Conservation (phyloP, 2,888 invertebrate genomes). For the Baronia brevicornis region DNA sequence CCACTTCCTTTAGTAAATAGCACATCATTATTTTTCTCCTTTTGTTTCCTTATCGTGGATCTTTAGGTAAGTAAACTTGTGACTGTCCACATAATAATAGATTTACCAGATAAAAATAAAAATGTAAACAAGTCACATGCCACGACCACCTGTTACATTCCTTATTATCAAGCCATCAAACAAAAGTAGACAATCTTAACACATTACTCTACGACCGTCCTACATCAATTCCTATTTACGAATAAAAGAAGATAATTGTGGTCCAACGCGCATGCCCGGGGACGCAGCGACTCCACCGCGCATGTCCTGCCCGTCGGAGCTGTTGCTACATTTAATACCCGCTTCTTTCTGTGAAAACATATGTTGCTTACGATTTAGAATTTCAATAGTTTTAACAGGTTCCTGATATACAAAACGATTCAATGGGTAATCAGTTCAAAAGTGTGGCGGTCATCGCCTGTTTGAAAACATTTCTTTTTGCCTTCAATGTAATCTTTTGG, state of each 20-base stretch:
- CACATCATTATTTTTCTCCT: no score
- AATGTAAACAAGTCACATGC: no score
- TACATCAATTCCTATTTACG: slow-evolving; percentile 12
- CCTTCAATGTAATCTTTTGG: slow-evolving; percentile 88
- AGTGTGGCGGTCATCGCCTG: slow-evolving; percentile 85
- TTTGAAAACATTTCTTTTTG: slow-evolving; percentile 85
- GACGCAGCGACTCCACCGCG: slow-evolving; percentile 9
- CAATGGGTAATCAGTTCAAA: slow-evolving; percentile 83
- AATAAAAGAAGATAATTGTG: slow-evolving; percentile 4
- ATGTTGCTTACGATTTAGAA: slow-evolving; percentile 15
- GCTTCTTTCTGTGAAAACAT: slow-evolving; percentile 13
- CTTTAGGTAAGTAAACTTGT: no score
- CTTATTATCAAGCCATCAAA: no score
- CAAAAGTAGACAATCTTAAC: no score
- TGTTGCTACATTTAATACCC: slow-evolving; percentile 7
- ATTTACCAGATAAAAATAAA: no score
- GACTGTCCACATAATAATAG: no score
- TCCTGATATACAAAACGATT: slow-evolving; percentile 15
- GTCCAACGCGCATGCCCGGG: slow-evolving; percentile 1
- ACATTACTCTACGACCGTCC: no score
- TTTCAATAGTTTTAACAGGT: slow-evolving; percentile 16
- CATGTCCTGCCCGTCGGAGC: no score
- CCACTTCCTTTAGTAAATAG: no score
- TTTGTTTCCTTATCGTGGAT: no score
- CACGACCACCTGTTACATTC: no score